Evolutionary conservation across 2,797 vertebrate genomes (phyloP), one percentile per base, ranked within the genome.

Genomic region (Anguilla anguilla): DNA sequence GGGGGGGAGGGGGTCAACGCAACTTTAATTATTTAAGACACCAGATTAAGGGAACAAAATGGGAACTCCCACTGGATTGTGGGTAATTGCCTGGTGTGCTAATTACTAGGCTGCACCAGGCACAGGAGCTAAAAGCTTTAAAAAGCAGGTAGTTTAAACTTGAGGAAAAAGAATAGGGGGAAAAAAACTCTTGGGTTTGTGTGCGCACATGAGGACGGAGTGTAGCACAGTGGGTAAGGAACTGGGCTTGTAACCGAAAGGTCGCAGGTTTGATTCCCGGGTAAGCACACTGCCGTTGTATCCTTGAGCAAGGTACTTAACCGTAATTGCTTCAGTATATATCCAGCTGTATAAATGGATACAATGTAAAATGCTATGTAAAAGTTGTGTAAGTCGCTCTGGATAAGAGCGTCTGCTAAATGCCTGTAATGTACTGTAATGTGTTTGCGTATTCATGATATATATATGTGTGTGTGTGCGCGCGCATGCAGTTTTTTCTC

Each of bases 1-100:
- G 3, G 82, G 83, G 2, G 43, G 55, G 3, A 31, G 79, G 92
- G 91, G 92, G 93, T 92, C 93, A 91, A 90, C 92, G 90, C 91
- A 93, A 90, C 92, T 94, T 95, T 93, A 95, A 96, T 96, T 95
- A 96, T 95, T 95, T 93, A 95, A 94, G 88, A 93, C 92, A 93
- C 90, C 93, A 93, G 94, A 95, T 96, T 95, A 96, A 95, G 92
- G 95, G 94, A 95, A 94, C 91, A 95, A 95, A 96, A 96, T 91
- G 92, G 91, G 92, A 89, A 91, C 94, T 94, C 94, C 94, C 84
- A 74, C 94, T 95, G 95, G 92, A 92, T 69, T 89, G 85, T 91
- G 93, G 92, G 91, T 95, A 95, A 96, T 95, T 95, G 94, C 93
- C 92, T 95, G 86, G 91, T 91, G 92, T 90, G 93, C 94, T 95